These are phyloP conservation scores for Chunga burmeisteri DNA, from an alignment of 2,113 vertebrate genomes.

Conservation along the genomic window DNA sequence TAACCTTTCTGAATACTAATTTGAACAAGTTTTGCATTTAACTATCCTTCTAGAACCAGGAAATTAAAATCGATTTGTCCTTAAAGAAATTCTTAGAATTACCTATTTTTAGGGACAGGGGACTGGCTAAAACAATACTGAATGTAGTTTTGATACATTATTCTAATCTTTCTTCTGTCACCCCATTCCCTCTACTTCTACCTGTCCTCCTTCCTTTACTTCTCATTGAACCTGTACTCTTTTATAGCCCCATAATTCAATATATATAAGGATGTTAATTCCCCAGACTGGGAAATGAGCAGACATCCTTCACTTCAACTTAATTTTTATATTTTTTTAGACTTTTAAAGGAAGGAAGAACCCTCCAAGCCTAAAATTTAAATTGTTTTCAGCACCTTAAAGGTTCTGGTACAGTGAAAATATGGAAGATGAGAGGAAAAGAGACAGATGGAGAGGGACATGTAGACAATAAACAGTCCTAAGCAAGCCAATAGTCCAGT, in stretches of 20 bases:
- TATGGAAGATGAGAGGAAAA: accelerated
- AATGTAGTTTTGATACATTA: not conserved
- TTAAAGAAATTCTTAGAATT: not conserved
- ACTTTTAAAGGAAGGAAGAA: not conserved
- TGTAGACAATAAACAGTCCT: not conserved
- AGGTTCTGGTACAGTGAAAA: not conserved
- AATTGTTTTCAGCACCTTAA: not conserved
- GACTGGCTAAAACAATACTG: not conserved
- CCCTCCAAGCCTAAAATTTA: not conserved
- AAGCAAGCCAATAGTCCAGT: not conserved
- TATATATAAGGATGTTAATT: not conserved
- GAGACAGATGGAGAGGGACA: not conserved
- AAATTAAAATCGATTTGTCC: not conserved
- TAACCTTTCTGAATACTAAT: not conserved
- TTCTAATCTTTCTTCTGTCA: not conserved
- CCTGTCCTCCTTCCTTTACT: not conserved
- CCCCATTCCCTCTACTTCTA: not conserved
- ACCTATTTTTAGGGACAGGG: not conserved
- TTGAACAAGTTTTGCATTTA: not conserved
- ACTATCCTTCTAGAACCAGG: not conserved
- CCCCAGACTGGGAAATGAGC: not conserved
- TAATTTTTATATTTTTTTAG: not conserved
- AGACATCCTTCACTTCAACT: not conserved
- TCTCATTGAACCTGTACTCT: not conserved
- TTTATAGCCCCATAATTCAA: not conserved